A percentile compares a stretch with the other conserved stretches of the same genome.
These are phyloP conservation scores for Lepilemur ruficaudatus DNA, from an alignment of 2,797 vertebrate species.

Conservation along the genomic window DNA sequence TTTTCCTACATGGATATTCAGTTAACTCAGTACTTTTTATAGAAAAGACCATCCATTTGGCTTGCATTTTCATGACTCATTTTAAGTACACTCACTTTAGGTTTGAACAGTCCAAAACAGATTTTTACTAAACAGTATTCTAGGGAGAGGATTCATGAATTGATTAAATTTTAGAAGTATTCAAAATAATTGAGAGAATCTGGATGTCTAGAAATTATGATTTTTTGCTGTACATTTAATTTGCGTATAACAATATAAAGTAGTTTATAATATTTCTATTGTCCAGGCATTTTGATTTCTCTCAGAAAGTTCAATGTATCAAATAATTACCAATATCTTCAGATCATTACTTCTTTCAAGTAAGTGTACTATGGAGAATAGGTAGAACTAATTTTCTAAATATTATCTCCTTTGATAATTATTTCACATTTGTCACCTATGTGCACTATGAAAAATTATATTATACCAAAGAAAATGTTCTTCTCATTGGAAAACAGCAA, in stretches of 20 bases:
- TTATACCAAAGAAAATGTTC: not conserved
- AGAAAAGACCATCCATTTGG: not conserved
- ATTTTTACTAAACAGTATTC: constrained; percentile 18
- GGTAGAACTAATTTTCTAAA: not conserved
- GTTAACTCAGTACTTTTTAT: not conserved
- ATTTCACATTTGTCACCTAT: not conserved
- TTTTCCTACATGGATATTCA: not conserved
- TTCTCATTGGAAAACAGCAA: not conserved
- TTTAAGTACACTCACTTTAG: not conserved
- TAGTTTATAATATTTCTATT: not conserved
- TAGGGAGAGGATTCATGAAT: not conserved
- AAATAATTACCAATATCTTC: not conserved
- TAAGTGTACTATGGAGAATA: not conserved
- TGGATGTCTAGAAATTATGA: not conserved
- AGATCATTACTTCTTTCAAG: not conserved
- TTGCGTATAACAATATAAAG: not conserved
- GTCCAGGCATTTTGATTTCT: not conserved
- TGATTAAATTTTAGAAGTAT: not conserved
- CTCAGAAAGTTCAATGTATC: not conserved
- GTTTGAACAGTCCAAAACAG: not conserved
- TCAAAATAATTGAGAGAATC: constrained; percentile 11
- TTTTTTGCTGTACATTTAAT: not conserved
- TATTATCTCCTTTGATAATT: not conserved
- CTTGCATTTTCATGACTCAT: not conserved
- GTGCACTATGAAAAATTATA: not conserved